Conservation (phyloP, 1,140 invertebrate genomes). For the Protaetia brevitarsis region DNA sequence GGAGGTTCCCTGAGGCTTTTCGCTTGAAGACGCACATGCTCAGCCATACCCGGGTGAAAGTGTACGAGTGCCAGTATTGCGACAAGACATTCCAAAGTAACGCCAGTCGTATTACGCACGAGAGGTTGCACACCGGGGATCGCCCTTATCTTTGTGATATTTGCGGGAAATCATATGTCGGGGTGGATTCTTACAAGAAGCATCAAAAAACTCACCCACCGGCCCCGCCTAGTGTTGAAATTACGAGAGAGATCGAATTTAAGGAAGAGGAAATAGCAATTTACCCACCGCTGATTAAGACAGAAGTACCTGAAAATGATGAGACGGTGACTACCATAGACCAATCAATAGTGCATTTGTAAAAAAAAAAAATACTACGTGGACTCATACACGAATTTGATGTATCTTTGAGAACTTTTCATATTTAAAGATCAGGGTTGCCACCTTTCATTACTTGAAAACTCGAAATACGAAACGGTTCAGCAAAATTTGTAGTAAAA, state of each 20-base stretch:
- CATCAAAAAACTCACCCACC: not conserved
- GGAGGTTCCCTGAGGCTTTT: not conserved
- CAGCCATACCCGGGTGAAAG: not conserved
- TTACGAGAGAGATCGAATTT: not conserved
- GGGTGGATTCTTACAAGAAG: not conserved
- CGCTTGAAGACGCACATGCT: not conserved
- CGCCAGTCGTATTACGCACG: not conserved
- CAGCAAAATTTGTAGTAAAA: no score
- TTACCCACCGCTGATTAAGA: no score
- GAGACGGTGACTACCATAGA: not conserved
- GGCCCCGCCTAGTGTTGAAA: not conserved
- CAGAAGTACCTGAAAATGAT: not conserved
- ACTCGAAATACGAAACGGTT: no score
- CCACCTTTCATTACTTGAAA: no score
- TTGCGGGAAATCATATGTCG: not conserved
- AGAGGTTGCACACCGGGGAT: not conserved
- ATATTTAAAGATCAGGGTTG: no score
- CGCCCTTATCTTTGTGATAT: constrained; percentile 15
- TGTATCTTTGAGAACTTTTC: no score
- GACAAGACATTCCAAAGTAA: not conserved
- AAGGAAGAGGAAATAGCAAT: no score
- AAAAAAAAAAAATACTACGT: no score
- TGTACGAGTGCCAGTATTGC: not conserved
- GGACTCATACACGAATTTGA: no score
- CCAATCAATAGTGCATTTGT: not conserved